A percentile compares a stretch with the other conserved stretches of the same genome.
Evolutionary conservation across 2,797 vertebrate genomes (phyloP).

Genomic region (Cyprinodon diabolis): DNA sequence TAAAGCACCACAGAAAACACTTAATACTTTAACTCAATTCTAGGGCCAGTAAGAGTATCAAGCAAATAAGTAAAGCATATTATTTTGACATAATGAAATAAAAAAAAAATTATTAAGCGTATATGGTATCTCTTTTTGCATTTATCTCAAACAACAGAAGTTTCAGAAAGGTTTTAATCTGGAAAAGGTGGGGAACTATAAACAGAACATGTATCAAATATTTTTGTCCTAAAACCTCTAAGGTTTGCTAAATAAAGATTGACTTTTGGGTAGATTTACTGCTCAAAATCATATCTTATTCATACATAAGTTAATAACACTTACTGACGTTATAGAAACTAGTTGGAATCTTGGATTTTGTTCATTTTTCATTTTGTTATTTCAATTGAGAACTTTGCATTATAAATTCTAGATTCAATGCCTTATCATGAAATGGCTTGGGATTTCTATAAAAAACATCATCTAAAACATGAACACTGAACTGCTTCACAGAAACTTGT

Average conservation of each 20-base stretch:
- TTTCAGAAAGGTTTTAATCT: not conserved
- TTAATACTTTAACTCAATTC: not conserved
- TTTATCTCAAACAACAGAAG: not conserved
- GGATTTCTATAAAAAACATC: too few relatives aligned
- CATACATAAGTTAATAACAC: not conserved
- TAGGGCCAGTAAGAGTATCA: not conserved
- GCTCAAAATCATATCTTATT: not conserved
- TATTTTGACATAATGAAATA: not conserved
- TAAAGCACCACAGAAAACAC: not conserved
- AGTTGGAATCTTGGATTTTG: not conserved
- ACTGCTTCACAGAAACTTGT: too few relatives aligned
- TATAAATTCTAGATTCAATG: too few relatives aligned
- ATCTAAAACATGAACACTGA: too few relatives aligned
- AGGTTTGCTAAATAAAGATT: not conserved
- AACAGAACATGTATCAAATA: not conserved
- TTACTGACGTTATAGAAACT: not conserved
- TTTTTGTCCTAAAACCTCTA: not conserved
- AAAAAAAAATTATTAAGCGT: not conserved
- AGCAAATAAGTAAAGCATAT: not conserved
- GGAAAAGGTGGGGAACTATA: not conserved
- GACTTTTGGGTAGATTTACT: not conserved
- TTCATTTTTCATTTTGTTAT: not conserved
- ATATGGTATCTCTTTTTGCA: not conserved
- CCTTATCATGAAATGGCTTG: too few relatives aligned
- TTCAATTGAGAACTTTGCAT: not conserved